Conservation (phyloP, 2,113 vertebrate genomes). For the Theropithecus gelada region DNA sequence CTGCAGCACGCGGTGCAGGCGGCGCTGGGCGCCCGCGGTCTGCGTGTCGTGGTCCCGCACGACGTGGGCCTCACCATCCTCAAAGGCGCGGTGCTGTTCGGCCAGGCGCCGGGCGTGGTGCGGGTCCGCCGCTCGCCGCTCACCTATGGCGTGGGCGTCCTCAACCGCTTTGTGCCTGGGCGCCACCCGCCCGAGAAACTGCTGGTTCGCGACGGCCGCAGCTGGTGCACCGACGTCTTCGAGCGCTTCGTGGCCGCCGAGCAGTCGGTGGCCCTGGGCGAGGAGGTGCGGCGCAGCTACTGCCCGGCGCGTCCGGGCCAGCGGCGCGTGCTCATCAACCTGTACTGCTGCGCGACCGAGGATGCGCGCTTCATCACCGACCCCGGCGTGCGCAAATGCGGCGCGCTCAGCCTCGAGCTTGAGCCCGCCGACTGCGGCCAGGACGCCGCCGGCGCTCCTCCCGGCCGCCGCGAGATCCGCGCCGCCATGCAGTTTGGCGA, state of each 20-base stretch:
- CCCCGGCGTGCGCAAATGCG: conserved; percentile 93
- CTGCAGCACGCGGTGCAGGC: conserved; percentile 92
- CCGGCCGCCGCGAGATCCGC: conserved; percentile 91
- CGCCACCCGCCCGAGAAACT: conserved; percentile 94
- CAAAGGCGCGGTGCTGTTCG: conserved; percentile 96
- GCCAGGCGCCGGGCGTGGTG: conserved; percentile 94
- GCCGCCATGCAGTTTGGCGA: conserved; percentile 98
- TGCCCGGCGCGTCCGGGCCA: conserved; percentile 93
- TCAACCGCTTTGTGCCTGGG: conserved; percentile 94
- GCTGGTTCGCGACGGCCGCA: conserved; percentile 94
- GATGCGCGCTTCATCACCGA: conserved; percentile 95
- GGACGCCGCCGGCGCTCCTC: not conserved
- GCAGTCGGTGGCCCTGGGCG: conserved; percentile 95
- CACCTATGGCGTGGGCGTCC: conserved; percentile 94
- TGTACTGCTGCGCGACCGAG: conserved; percentile 92
- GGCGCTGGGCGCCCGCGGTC: conserved; percentile 86
- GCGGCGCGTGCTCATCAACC: conserved; percentile 95
- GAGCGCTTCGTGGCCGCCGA: conserved; percentile 95
- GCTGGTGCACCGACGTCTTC: conserved; percentile 97
- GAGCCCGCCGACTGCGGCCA: conserved; percentile 68
- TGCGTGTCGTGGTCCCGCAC: conserved; percentile 94
- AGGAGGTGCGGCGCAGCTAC: conserved; percentile 95
- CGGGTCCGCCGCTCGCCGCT: conserved; percentile 94
- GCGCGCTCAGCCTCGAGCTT: conserved; percentile 93
- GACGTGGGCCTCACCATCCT: conserved; percentile 96